Base-by-base conservation (phyloP, 2,113 vertebrate species). In the Vulpes ferrilata region DNA sequence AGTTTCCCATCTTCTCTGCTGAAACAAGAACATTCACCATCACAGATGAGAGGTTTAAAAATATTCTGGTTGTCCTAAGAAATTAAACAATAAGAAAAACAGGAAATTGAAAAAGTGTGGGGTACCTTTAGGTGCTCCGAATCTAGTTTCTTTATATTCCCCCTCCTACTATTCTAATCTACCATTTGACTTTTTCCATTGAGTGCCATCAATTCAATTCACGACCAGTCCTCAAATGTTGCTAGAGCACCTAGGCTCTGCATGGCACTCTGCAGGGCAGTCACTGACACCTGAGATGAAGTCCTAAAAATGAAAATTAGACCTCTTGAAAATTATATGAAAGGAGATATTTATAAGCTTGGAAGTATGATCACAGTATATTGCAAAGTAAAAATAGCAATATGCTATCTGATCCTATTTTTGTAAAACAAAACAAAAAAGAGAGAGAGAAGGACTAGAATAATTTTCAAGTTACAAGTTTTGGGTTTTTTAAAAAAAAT, bases 401-500 rank as follows among this genome's bases (percentile, higher is more conserved):
- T 20, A 48, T 0, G 20, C 32, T 78, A 35, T 22, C 16, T 79
- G 32, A 83, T 20, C 25, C 20, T 48, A 10, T 79, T 83, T 57
- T 71, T 88, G 38, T 35, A 92, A 88, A 90, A 81, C 22, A 69
- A 64, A 83, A 85, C 17, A 85, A 81, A 15, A 17, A 48, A 38
- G 1, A 32, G 23, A 35, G 27, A 60, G 38, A 62, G 11, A 43
- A 57, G 71, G 16, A 53, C 25, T 30, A 59, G 16, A 74, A 90
- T 85, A 55, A 97, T 69, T 51, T 69, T 92, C 53, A 93, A 93
- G 57, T 65, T 48, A 89, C 32, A 19, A 69, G 67, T 4, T 73
- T 5, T 11, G 43, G 43, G 43, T 0, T 43, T 35, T 48, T 76
- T 48, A 27, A 27, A 76, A 13, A 43, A 43, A 43, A 43, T 7